These are phyloP conservation scores for Hirtodrosophila trivittata DNA, from an alignment of 2,888 invertebrate species.

Conservation along the genomic window DNA sequence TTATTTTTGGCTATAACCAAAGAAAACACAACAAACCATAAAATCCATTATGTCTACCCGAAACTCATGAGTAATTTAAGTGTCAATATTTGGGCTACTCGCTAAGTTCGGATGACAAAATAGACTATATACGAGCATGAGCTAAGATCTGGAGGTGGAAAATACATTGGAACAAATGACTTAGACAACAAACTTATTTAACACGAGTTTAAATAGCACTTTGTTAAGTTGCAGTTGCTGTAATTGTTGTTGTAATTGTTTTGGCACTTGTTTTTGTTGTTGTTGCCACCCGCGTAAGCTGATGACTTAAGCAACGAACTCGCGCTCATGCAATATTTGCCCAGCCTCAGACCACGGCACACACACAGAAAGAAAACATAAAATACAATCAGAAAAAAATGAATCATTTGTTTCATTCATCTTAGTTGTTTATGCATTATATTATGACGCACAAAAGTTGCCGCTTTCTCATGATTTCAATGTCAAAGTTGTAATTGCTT, in stretches of 20 bases:
- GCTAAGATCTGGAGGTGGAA: background rate
- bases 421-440: conserved; percentile 41
- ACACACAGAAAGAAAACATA: background rate
- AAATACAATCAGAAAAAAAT: conserved; percentile 20
- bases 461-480: conserved; percentile 50
- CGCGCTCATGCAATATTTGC: conserved; percentile 60
- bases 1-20: conserved; percentile 47
- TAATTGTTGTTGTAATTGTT: conserved; percentile 16
- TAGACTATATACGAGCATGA: no score
- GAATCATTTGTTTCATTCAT: conserved; percentile 47
- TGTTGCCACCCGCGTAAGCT: conserved; percentile 59
- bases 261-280: conserved; percentile 10
- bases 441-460: conserved; percentile 38
- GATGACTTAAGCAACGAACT: conserved; percentile 65
- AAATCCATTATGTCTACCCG: conserved; percentile 28
- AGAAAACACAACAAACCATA: conserved; percentile 2
- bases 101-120: background rate
- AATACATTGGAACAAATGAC: conserved; percentile 30
- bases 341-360: conserved; percentile 3
- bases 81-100: conserved; percentile 46
- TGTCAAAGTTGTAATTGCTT: conserved; percentile 67
- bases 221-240: conserved; percentile 22
- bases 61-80: conserved; percentile 30
- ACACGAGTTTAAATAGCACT: conserved; percentile 7
- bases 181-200: conserved; percentile 49